phyloP scores from a whole-genome alignment of 37 sponge, comb jelly and placozoan genomes.

The Corticium candelabrum region DNA sequence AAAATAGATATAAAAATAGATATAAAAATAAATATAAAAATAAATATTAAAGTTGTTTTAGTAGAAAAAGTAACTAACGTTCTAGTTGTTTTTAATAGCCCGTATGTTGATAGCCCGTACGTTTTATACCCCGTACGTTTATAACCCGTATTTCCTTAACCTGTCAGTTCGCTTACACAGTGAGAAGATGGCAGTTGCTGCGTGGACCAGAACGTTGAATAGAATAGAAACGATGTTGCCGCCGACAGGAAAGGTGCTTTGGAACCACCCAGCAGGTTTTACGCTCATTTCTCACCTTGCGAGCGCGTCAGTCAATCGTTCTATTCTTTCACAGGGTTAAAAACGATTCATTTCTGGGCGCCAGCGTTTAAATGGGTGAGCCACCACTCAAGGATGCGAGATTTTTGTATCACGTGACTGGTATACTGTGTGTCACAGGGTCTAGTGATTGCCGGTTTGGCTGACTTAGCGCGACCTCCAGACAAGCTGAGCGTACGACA shows the following conservation, averaged over 20 bases:
- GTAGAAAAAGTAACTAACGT: too few relatives aligned
- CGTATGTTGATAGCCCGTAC: too few relatives aligned
- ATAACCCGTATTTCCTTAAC: too few relatives aligned
- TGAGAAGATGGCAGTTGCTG: not conserved
- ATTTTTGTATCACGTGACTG: not conserved
- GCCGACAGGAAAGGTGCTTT: not conserved
- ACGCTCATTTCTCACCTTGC: not conserved
- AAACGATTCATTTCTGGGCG: conserved; percentile 85
- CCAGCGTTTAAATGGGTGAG: conserved; percentile 92
- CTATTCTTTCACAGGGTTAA: conserved; percentile 46
- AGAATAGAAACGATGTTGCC: not conserved
- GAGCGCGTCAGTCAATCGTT: not conserved
- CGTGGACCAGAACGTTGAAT: not conserved
- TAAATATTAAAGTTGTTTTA: too few relatives aligned
- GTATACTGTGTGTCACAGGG: conserved; percentile 25
- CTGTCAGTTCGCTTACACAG: too few relatives aligned
- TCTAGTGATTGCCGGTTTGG: conserved; percentile 71
- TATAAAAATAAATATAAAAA: too few relatives aligned
- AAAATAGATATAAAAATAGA: too few relatives aligned
- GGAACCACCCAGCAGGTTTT: conserved; percentile 3
- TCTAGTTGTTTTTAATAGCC: too few relatives aligned
- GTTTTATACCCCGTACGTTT: too few relatives aligned
- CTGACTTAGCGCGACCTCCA: conserved; percentile 61
- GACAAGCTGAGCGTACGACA: conserved; percentile 70
- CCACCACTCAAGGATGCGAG: not conserved